Conservation (phyloP, 1,140 invertebrate genomes). For the Calliopsis andreniformis region DNA sequence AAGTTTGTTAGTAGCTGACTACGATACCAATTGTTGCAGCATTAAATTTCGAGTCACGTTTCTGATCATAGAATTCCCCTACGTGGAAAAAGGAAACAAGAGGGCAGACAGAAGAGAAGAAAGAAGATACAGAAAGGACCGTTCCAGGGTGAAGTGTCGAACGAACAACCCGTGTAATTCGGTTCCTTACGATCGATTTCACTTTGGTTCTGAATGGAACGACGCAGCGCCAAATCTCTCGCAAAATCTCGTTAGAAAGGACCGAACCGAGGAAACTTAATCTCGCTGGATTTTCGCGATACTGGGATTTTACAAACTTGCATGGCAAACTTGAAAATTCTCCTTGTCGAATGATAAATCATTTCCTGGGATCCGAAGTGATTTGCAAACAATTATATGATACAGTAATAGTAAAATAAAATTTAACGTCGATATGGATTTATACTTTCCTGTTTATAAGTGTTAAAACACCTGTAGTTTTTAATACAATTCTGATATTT, state of each 20-base stretch:
- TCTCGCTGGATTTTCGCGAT: neutral
- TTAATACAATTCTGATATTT: too few species aligned
- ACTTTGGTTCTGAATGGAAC: constrained; percentile 33
- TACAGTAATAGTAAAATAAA: too few species aligned
- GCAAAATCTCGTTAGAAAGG: constrained; percentile 71
- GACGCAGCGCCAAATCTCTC: constrained; percentile 72
- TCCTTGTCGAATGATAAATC: neutral
- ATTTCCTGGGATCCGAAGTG: too few species aligned
- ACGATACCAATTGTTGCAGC: too few species aligned
- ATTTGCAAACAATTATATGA: too few species aligned
- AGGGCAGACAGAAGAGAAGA: constrained; percentile 10
- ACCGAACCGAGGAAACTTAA: constrained; percentile 16
- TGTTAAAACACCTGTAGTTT: too few species aligned
- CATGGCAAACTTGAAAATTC: too few species aligned
- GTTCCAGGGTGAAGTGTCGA: constrained; percentile 51
- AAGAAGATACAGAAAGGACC: constrained; percentile 37
- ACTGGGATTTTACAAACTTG: neutral
- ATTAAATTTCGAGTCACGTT: constrained; percentile 43
- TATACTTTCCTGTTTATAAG: too few species aligned
- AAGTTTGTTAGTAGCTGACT: too few species aligned
- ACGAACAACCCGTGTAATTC: constrained; percentile 74
- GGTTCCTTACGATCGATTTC: constrained; percentile 72
- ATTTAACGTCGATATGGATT: too few species aligned
- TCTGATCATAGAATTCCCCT: constrained; percentile 25
- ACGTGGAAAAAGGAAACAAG: neutral